phyloP scores from a whole-genome alignment of 2,797 vertebrate genomes.

The Melanotaenia parkinsoni region DNA sequence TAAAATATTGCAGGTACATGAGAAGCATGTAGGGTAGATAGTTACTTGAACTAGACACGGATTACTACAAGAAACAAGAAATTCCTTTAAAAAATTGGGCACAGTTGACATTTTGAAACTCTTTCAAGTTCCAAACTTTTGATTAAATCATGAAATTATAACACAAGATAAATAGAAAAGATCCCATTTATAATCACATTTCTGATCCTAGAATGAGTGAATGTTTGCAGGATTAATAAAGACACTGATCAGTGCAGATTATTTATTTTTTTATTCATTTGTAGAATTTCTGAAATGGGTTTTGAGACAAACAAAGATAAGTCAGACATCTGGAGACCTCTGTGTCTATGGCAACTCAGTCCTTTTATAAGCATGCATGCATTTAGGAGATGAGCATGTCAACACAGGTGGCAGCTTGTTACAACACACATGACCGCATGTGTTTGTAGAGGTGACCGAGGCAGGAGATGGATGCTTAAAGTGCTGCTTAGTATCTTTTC shows the following conservation, averaged over 20 bases:
- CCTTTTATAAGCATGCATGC: slow-evolving; percentile 46
- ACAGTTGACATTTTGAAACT: slow-evolving; percentile 16
- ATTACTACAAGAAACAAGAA: neutral
- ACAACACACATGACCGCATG: slow-evolving; percentile 40
- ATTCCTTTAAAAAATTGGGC: slow-evolving; percentile 12
- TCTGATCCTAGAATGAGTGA: neutral
- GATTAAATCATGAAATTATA: neutral
- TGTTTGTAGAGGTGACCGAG: slow-evolving; percentile 58
- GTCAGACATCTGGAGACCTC: slow-evolving; percentile 46
- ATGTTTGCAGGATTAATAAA: neutral
- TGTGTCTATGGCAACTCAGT: slow-evolving; percentile 53
- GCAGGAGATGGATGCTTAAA: slow-evolving; percentile 10
- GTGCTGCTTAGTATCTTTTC: neutral
- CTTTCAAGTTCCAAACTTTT: neutral
- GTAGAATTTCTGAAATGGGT: neutral
- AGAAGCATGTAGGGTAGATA: neutral
- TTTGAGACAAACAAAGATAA: slow-evolving; percentile 1
- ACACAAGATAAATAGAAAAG: neutral
- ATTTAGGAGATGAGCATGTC: slow-evolving; percentile 44
- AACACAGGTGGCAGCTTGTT: slow-evolving; percentile 55
- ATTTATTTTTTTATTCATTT: neutral
- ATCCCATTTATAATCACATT: neutral
- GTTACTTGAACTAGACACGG: neutral
- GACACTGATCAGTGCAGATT: neutral
- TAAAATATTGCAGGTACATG: neutral